Conservation (phyloP, 2,797 vertebrate genomes). For the Hippoglossus hippoglossus region DNA sequence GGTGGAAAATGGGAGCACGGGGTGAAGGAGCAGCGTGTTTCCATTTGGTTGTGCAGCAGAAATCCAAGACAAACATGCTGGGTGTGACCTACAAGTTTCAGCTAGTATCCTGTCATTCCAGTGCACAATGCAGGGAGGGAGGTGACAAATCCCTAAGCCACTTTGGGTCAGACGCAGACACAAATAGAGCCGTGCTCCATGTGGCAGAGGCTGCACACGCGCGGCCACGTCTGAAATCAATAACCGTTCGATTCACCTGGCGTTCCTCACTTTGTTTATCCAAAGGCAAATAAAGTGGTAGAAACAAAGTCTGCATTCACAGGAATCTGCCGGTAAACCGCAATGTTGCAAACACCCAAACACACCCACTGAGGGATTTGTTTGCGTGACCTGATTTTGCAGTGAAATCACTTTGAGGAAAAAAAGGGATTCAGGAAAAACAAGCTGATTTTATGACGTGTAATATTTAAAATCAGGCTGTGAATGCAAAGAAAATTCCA, state of each 20-base stretch:
- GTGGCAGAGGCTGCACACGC: constrained; percentile 66
- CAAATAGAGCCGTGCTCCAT: constrained; percentile 59
- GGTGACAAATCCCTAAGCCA: constrained; percentile 77
- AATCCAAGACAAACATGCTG: constrained; percentile 74
- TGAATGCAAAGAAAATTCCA: constrained; percentile 6
- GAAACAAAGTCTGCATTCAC: constrained; percentile 17
- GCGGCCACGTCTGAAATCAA: constrained; percentile 50
- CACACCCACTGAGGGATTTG: constrained; percentile 24
- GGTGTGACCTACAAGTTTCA: constrained; percentile 78
- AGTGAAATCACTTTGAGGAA: constrained; percentile 5
- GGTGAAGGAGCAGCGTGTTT: constrained; percentile 50
- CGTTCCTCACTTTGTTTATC: constrained; percentile 29
- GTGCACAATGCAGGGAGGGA: constrained; percentile 74
- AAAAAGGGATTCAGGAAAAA: background rate
- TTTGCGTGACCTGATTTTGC: constrained; percentile 59
- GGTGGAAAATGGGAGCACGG: constrained; percentile 28
- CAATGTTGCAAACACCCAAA: constrained; percentile 39
- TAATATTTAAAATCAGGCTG: background rate
- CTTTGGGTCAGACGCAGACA: constrained; percentile 70
- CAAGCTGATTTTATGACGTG: background rate
- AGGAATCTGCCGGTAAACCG: constrained; percentile 30
- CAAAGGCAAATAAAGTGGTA: constrained; percentile 26
- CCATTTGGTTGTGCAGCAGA: constrained; percentile 57
- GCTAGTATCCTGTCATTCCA: constrained; percentile 81
- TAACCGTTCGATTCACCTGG: constrained; percentile 53